These are phyloP conservation scores for Glareola pratincola DNA, from an alignment of 2,113 vertebrate species.

Conservation along the genomic window DNA sequence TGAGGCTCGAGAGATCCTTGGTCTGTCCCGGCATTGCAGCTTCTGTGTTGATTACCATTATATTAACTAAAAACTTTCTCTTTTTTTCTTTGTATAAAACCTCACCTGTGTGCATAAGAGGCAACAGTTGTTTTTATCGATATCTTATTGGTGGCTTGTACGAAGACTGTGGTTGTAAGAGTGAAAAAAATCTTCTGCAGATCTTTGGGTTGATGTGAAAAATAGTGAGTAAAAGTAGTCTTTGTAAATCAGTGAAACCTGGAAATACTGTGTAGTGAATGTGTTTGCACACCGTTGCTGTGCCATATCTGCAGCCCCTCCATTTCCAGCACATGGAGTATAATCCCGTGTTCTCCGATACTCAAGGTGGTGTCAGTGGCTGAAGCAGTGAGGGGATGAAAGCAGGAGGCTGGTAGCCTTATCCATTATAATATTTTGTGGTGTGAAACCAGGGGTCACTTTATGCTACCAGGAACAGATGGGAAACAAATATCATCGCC, in stretches of 20 bases:
- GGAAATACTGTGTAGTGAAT: background rate
- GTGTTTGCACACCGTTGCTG: background rate
- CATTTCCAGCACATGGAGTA: background rate
- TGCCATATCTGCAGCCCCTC: background rate
- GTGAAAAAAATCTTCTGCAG: background rate
- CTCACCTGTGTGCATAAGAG: background rate
- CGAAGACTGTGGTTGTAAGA: background rate
- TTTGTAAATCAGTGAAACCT: background rate
- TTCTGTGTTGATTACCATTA: background rate
- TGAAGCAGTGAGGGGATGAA: background rate
- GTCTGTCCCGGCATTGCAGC: background rate
- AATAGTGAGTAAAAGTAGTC: background rate
- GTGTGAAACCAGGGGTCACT: background rate
- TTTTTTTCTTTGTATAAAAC: background rate
- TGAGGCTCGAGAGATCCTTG: background rate
- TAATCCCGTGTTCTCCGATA: background rate
- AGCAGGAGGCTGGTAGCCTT: background rate
- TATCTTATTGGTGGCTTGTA: background rate
- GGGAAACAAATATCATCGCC: background rate
- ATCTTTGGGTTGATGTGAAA: background rate
- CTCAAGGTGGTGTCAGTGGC: background rate
- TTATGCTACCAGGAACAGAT: slow-evolving; percentile 21
- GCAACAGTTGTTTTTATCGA: background rate
- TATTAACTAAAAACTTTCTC: background rate
- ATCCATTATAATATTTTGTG: background rate